These are phyloP conservation scores for Xestia ashworthii DNA, from an alignment of 2,888 invertebrate species.

Conservation along the genomic window DNA sequence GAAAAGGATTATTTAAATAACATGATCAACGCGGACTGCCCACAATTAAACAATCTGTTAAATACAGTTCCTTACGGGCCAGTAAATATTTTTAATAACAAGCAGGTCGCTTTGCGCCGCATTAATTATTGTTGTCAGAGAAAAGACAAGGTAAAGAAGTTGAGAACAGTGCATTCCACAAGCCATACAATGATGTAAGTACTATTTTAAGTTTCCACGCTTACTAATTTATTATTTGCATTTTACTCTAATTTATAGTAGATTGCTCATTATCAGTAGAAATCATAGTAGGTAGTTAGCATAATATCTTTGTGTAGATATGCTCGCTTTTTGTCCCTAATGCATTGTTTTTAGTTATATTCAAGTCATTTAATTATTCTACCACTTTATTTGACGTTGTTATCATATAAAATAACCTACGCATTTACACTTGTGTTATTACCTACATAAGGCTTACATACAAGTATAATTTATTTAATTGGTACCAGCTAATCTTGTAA, in stretches of 20 bases:
- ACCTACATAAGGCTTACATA: not conserved
- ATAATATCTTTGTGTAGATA: conserved; percentile 12
- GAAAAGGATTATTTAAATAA: conserved; percentile 67
- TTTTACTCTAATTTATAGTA: not conserved
- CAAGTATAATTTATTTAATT: not conserved
- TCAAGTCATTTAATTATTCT: not conserved
- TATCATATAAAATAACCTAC: not conserved
- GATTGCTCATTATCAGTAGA: conserved; percentile 13
- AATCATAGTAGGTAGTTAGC: not conserved
- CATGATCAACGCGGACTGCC: conserved; percentile 82
- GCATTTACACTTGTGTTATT: not conserved
- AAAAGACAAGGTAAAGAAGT: conserved; percentile 84
- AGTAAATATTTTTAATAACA: conserved; percentile 67
- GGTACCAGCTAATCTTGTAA: not conserved
- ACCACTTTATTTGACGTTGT: not conserved
- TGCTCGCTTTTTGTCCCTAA: not conserved
- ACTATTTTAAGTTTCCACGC: conserved; percentile 39
- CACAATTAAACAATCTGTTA: conserved; percentile 74
- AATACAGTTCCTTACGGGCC: conserved; percentile 73
- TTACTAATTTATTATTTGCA: conserved; percentile 17
- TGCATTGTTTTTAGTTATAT: not conserved
- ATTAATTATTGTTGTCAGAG: conserved; percentile 79
- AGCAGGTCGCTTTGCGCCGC: conserved; percentile 75
- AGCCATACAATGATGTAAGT: conserved; percentile 87
- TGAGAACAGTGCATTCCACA: conserved; percentile 80